phyloP scores from a whole-genome alignment of 2,797 vertebrate genomes.

The Rhinoraja longicauda region DNA sequence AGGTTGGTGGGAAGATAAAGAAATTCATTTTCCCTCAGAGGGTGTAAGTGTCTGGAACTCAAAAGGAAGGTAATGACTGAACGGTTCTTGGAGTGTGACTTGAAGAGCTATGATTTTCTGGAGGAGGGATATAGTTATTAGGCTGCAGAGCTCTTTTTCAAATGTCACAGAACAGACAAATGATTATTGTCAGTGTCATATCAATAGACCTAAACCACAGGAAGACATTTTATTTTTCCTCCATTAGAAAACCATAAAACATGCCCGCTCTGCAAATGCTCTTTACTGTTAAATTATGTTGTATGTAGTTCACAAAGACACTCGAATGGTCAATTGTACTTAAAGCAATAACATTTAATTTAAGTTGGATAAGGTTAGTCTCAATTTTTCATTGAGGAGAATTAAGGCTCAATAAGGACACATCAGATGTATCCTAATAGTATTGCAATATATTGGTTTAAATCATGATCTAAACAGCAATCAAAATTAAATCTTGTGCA shows the following conservation, averaged over 20 bases:
- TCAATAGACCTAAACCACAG: not conserved
- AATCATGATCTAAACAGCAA: not conserved
- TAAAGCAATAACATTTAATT: conserved; percentile 28
- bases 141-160: no score
- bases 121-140: no score
- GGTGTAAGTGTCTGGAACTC: no score
- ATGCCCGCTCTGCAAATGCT: not conserved
- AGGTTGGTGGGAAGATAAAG: no score
- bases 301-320: not conserved
- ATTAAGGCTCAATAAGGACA: not conserved
- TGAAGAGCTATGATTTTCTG: no score
- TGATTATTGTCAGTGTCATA: no score
- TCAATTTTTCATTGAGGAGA: not conserved
- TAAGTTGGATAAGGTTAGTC: not conserved
- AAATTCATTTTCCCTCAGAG: no score
- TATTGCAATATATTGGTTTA: not conserved
- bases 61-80: no score
- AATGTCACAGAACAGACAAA: no score
- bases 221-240: not conserved
- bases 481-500: not conserved
- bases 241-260: not conserved
- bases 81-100: no score
- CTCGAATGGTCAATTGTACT: not conserved
- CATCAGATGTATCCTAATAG: not conserved
- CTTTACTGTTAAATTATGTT: not conserved